Base-by-base conservation (phyloP, 23 tunicate genomes). In the Ciona savignyi region DNA sequence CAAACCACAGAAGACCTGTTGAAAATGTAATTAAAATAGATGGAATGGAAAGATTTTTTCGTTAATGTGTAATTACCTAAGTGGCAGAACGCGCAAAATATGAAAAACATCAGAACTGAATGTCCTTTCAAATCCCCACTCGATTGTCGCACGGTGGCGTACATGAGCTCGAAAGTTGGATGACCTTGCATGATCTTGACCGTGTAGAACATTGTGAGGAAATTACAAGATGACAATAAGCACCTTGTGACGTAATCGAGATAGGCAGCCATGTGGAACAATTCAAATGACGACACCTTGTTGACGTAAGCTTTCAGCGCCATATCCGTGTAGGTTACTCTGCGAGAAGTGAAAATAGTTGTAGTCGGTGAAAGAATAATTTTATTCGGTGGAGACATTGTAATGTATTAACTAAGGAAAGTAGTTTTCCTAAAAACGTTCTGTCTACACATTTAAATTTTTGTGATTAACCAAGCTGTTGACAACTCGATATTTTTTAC, bases 111-210 rank as follows among this genome's bases (percentile, higher is more conserved):
- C 73, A 66, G 74, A 60, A 75, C 20, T 2, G 70, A 56, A 49
- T 86, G 85, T 33, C 93, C 93, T 22, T 29, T 21, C 23, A 86
- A 69, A n/a, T 79, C 77, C 24, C 26, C 27, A 24, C 70, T 33
- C 51, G 71, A 67, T 24, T 42, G 69, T 22, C 73, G 77, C 74
- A 80, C 11, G 3, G 93, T 80, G 66, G 77, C 74, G 78, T 75
- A 32, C 67, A 72, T 19, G 26, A 79, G 68, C 19, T 42, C 65
- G 71, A 86, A 86, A 19, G 48, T 56, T 3, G 63, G 91, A 51
- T 85, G 91, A 27, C 91, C 91, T 51, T 78, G 76, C 79, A 85
- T 80, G 25, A 85, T 74, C 91, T 72, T 73, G 0, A 85, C 74
- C 2, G 84, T 85, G 51, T 82, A 61, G 23, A 79, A 4, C 84